Evolutionary conservation across 2,797 vertebrate species (phyloP).

Genomic region (Fistularia commersonii): DNA sequence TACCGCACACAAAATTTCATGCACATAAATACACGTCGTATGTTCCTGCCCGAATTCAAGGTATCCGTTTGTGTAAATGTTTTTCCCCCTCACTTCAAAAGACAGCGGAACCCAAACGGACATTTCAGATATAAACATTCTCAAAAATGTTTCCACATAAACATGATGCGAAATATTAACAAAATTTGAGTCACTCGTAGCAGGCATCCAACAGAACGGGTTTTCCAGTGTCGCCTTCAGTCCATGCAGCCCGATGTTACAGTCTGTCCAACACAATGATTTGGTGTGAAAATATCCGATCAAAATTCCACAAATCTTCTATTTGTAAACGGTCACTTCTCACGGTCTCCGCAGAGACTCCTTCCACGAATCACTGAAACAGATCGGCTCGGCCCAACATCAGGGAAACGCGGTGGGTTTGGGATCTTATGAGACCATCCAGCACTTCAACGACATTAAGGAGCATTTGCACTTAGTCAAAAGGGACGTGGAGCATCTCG

Average conservation of each 20-base stretch:
- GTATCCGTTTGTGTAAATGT: too few species aligned
- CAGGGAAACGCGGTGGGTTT: conserved; percentile 69
- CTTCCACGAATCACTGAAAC: conserved; percentile 79
- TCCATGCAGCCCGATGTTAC: too few species aligned
- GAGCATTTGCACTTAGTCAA: conserved; percentile 92
- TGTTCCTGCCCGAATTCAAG: not conserved
- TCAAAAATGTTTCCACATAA: too few species aligned
- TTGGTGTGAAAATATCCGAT: too few species aligned
- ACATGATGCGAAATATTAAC: not conserved
- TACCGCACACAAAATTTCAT: not conserved
- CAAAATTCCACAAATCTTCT: too few species aligned
- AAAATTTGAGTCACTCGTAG: not conserved
- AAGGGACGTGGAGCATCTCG: conserved; percentile 85
- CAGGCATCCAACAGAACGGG: too few species aligned
- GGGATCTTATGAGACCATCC: conserved; percentile 84
- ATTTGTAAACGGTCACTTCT: not conserved
- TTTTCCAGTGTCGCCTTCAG: too few species aligned
- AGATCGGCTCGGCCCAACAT: conserved; percentile 77
- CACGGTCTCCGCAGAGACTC: conserved; percentile 74
- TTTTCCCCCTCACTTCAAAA: too few species aligned
- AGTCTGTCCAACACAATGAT: too few species aligned
- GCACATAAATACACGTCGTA: not conserved
- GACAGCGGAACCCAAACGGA: too few species aligned
- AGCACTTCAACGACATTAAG: conserved; percentile 97
- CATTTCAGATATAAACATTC: too few species aligned